Evolutionary conservation across 2,888 invertebrate species (phyloP).

Genomic region (Diabrotica balteata): DNA sequence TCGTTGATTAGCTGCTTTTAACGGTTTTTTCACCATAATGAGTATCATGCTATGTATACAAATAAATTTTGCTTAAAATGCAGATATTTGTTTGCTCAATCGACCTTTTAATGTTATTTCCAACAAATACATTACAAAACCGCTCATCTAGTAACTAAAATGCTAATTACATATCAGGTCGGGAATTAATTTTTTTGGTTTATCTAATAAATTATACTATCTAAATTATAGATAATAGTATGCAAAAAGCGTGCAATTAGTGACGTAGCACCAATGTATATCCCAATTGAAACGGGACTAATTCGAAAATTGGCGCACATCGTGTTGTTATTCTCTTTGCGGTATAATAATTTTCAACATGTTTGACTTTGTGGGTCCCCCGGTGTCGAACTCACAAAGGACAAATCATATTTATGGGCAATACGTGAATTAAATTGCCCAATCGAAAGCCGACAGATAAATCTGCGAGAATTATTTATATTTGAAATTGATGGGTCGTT

Average conservation of each 20-base stretch:
- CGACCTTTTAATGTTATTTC: too few relatives aligned
- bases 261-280: background rate
- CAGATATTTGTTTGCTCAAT: too few relatives aligned
- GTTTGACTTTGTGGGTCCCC: conserved; percentile 14
- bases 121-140: too few relatives aligned
- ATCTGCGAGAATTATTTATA: conserved; percentile 22
- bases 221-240: too few relatives aligned
- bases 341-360: conserved; percentile 25
- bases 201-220: too few relatives aligned
- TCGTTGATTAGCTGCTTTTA: too few relatives aligned
- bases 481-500: conserved; percentile 17
- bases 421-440: conserved; percentile 30
- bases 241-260: too few relatives aligned
- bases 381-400: conserved; percentile 25
- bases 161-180: background rate
- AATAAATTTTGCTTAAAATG: too few relatives aligned
- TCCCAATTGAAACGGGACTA: background rate
- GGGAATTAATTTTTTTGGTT: background rate
- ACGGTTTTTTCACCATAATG: too few relatives aligned
- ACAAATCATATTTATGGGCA: conserved; percentile 32
- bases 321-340: conserved; percentile 19
- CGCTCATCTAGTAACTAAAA: background rate
- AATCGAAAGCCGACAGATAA: conserved; percentile 24
- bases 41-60: too few relatives aligned
- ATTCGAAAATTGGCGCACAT: conserved; percentile 2